These are phyloP conservation scores for Talpa occidentalis DNA, from an alignment of 2,113 vertebrate species.

Conservation along the genomic window DNA sequence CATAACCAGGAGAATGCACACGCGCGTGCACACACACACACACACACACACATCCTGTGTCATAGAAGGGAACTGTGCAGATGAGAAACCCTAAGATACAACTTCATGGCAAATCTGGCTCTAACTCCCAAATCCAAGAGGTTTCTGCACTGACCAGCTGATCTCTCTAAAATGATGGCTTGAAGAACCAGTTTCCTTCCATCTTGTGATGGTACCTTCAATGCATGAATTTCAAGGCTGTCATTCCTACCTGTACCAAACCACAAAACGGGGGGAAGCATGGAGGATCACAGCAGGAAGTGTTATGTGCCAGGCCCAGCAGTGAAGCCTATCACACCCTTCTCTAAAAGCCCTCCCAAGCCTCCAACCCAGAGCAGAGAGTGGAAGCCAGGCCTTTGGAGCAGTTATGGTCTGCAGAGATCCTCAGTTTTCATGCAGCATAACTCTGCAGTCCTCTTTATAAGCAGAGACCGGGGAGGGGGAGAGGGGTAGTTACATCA, in stretches of 20 bases:
- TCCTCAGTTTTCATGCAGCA: background rate
- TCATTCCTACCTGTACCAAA: background rate
- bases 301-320: background rate
- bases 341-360: background rate
- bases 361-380: background rate
- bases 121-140: too few relatives aligned
- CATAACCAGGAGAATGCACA: background rate
- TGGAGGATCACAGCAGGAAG: background rate
- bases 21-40: background rate
- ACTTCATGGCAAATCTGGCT: background rate
- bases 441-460: background rate
- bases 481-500: background rate
- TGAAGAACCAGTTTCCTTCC: background rate
- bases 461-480: background rate
- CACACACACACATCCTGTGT: background rate
- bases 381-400: background rate
- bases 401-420: background rate
- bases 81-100: background rate
- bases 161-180: background rate
- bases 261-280: background rate
- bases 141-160: too few relatives aligned
- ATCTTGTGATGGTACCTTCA: background rate
- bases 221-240: background rate
- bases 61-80: background rate
- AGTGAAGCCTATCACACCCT: background rate